Percentiles rank a stretch among this genome's conserved stretches.
phyloP scores from a whole-genome alignment of 2,888 invertebrate species.

The Bhutanitis thaidina region DNA sequence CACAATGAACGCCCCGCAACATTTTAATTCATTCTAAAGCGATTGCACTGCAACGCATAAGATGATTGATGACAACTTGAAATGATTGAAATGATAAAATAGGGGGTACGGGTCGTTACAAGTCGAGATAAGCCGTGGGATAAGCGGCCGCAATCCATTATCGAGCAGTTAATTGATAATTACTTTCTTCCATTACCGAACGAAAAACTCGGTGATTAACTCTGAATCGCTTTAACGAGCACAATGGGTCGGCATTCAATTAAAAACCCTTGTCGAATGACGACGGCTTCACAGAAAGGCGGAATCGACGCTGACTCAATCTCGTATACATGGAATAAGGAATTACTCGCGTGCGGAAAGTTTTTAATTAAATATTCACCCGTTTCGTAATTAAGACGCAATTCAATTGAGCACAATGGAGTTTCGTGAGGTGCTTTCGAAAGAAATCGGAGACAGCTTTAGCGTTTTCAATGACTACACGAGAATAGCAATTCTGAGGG shows the following conservation, averaged over 20 bases:
- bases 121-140: constrained; percentile 65
- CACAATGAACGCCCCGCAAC: background rate
- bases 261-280: constrained; percentile 76
- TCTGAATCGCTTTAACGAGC: constrained; percentile 75
- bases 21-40: constrained; percentile 15
- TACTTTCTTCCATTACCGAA: constrained; percentile 78
- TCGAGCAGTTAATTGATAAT: constrained; percentile 77
- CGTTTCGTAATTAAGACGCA: constrained; percentile 75
- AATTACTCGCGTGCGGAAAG: constrained; percentile 75
- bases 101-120: constrained; percentile 53
- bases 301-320: constrained; percentile 71
- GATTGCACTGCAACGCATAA: constrained; percentile 38
- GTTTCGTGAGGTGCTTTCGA: constrained; percentile 54
- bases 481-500: constrained; percentile 10
- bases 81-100: constrained; percentile 61
- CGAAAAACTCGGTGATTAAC: constrained; percentile 77
- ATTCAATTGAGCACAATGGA: constrained; percentile 67
- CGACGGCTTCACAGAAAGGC: constrained; percentile 66
- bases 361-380: constrained; percentile 78
- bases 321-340: constrained; percentile 76
- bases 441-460: constrained; percentile 54
- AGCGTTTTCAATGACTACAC: constrained; percentile 37
- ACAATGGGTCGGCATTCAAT: constrained; percentile 75
- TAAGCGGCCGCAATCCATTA: constrained; percentile 76
- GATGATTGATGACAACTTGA: constrained; percentile 55